Conservation (phyloP, 1,140 invertebrate genomes). For the Varroa destructor region DNA sequence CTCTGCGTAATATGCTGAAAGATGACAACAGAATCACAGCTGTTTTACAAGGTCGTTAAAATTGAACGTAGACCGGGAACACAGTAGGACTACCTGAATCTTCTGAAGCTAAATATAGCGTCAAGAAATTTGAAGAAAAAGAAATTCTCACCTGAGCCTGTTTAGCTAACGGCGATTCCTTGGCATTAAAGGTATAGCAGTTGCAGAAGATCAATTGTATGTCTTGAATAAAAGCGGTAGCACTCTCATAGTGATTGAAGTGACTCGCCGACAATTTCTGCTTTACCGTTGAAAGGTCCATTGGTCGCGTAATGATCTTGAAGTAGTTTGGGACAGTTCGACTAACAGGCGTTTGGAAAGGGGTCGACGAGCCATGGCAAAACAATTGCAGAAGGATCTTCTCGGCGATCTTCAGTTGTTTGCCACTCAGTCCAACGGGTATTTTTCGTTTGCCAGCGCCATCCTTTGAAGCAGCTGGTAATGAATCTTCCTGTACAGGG, state of each 20-base stretch:
- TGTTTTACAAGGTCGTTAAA: no score
- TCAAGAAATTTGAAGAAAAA: no score
- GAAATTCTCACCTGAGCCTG: slow-evolving; percentile 7
- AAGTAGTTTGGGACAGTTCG: slow-evolving; percentile 61
- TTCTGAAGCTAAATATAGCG: no score
- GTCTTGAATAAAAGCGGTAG: slow-evolving; percentile 63
- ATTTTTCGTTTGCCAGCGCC: slow-evolving; percentile 41
- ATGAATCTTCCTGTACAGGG: slow-evolving; percentile 42
- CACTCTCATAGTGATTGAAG: slow-evolving; percentile 56
- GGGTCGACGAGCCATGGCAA: slow-evolving; percentile 70
- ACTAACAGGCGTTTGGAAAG: slow-evolving; percentile 67
- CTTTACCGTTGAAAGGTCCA: slow-evolving; percentile 67
- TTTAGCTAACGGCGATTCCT: slow-evolving; percentile 10
- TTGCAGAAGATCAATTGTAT: slow-evolving; percentile 73
- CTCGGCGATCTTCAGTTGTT: slow-evolving; percentile 56
- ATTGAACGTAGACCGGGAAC: no score
- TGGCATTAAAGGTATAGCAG: slow-evolving; percentile 63
- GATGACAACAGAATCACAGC: no score
- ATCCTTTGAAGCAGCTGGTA: slow-evolving; percentile 35
- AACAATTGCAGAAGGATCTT: slow-evolving; percentile 71
- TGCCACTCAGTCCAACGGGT: slow-evolving; percentile 45
- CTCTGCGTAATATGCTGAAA: no score
- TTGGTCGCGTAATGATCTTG: slow-evolving; percentile 59
- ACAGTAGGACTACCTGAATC: no score
- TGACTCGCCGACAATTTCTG: slow-evolving; percentile 57